Evolutionary conservation across 2,888 invertebrate species (phyloP).

Genomic region (Eupithecia tripunctaria): DNA sequence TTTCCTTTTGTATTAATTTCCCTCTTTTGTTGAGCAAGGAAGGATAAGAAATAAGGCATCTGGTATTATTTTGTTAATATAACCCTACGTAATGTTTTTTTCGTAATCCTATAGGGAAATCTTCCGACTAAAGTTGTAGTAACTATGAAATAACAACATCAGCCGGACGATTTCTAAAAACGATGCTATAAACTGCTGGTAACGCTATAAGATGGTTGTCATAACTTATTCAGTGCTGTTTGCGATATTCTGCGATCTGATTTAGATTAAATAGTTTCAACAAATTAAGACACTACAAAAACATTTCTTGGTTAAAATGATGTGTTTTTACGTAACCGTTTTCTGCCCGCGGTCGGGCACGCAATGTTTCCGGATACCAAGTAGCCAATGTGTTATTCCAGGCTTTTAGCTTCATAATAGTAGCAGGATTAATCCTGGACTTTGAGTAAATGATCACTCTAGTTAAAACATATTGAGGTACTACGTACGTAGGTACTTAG

Average conservation of each 20-base stretch:
- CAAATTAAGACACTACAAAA: neutral
- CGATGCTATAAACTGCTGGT: neutral
- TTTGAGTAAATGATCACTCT: neutral
- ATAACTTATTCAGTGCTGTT: neutral
- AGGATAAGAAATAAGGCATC: neutral
- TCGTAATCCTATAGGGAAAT: conserved; percentile 17
- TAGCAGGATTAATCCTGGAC: neutral
- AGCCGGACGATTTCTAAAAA: neutral
- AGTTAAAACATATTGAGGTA: neutral
- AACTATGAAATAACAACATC: neutral
- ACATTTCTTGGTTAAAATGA: neutral
- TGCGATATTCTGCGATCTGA: neutral
- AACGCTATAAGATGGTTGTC: neutral
- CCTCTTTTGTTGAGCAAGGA: neutral
- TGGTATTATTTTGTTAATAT: neutral
- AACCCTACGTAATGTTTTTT: neutral
- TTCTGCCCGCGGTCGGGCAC: neutral
- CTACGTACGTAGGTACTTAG: neutral
- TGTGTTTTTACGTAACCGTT: neutral
- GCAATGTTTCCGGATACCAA: neutral
- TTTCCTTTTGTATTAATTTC: neutral
- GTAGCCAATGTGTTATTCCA: neutral
- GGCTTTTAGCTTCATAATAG: neutral
- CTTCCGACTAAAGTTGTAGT: neutral
- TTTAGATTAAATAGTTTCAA: neutral